Evolutionary conservation across 2,888 invertebrate species (phyloP).

Genomic region (Cryptocheilus praepositus): DNA sequence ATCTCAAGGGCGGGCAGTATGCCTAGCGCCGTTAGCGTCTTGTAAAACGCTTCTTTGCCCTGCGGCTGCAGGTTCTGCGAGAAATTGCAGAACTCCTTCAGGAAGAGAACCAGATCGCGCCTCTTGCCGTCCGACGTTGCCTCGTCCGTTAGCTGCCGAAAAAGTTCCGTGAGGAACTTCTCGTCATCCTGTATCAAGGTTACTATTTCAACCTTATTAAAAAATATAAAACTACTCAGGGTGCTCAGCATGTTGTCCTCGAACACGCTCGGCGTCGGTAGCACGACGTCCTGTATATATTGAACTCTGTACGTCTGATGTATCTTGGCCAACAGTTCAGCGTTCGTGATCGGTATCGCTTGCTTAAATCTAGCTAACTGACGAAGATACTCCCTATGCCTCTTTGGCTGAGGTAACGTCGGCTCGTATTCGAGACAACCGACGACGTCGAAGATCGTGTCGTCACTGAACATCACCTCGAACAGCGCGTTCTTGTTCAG

Average conservation of each 20-base stretch:
- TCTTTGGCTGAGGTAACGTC: slow-evolving; percentile 87
- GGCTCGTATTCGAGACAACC: slow-evolving; percentile 99
- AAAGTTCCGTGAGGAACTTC: slow-evolving; percentile 95
- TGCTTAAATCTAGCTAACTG: slow-evolving; percentile 94
- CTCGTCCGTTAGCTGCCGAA: slow-evolving; percentile 93
- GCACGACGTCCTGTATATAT: slow-evolving; percentile 98
- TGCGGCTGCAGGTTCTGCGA: slow-evolving; percentile 98
- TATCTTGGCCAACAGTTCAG: slow-evolving; percentile 96
- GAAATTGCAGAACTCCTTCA: slow-evolving; percentile 99
- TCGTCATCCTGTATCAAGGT: slow-evolving; percentile 98
- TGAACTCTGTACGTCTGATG: slow-evolving; percentile 99
- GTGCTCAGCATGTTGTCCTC: slow-evolving; percentile 99
- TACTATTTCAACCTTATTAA: slow-evolving; percentile 99
- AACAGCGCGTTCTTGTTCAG: slow-evolving; percentile 97
- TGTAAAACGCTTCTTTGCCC: slow-evolving; percentile 98
- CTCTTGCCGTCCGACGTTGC: slow-evolving; percentile 89
- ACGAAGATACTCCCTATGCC: slow-evolving; percentile 96
- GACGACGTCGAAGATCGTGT: slow-evolving; percentile 97
- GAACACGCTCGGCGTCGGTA: slow-evolving; percentile 99
- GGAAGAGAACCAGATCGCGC: slow-evolving; percentile 95
- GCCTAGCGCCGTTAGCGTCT: slow-evolving; percentile 91
- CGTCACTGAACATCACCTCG: slow-evolving; percentile 98
- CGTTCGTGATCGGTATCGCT: slow-evolving; percentile 96
- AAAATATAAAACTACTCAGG: slow-evolving; percentile 98
- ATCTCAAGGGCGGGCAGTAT: slow-evolving; percentile 93